Evolutionary conservation across 2,888 invertebrate genomes (phyloP).

Genomic region (Agrotis segetum): DNA sequence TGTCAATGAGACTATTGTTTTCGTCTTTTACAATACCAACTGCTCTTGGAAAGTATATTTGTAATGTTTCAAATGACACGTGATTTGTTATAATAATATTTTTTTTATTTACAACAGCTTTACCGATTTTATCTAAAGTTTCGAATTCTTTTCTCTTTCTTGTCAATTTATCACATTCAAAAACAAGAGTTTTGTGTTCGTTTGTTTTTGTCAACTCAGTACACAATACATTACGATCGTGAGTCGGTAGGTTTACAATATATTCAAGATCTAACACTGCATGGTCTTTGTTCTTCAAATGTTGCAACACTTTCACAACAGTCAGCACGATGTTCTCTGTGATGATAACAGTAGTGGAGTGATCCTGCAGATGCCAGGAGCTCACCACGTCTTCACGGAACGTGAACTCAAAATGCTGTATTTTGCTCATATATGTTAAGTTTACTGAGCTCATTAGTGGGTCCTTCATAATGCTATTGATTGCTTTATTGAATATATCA

Average conservation of each 20-base stretch:
- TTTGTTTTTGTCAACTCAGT: constrained; percentile 4
- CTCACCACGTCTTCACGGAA: constrained; percentile 20
- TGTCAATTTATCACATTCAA: constrained; percentile 14
- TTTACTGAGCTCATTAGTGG: constrained; percentile 33
- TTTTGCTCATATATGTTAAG: constrained; percentile 10
- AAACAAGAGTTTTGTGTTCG: constrained; percentile 3
- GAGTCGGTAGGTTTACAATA: constrained; percentile 3
- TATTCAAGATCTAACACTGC: constrained; percentile 22
- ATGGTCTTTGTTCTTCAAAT: constrained; percentile 11
- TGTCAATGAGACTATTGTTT: constrained; percentile 19
- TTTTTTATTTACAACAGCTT: constrained; percentile 3
- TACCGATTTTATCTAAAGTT: constrained; percentile 14
- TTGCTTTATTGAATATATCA: constrained; percentile 11
- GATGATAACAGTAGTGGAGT: constrained; percentile 14
- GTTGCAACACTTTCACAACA: constrained; percentile 27
- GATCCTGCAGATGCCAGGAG: constrained; percentile 6
- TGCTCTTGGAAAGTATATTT: constrained; percentile 1
- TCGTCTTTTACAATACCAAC: not conserved
- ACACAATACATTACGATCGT: constrained; percentile 1
- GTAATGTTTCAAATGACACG: not conserved
- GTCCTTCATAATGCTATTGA: constrained; percentile 22
- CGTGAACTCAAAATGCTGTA: constrained; percentile 18
- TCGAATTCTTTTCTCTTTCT: not conserved
- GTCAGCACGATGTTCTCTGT: constrained; percentile 19
- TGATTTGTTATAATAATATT: constrained; percentile 31